Percentiles rank a stretch among this genome's conserved stretches.
Conservation (phyloP, 2,888 invertebrate species). For the Cyaniris semiargus region DNA sequence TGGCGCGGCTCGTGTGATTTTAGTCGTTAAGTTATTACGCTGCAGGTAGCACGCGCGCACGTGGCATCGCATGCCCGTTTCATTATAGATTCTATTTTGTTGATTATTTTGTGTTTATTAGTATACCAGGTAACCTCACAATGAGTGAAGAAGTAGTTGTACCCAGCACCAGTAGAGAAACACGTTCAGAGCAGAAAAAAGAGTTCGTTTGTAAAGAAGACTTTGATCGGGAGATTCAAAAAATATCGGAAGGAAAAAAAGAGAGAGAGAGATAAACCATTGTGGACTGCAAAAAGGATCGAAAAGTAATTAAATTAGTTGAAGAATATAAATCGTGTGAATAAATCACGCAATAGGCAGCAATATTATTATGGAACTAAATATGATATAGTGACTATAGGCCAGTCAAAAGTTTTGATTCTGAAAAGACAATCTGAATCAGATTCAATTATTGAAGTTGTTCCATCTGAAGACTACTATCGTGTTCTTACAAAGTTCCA, state of each 20-base stretch:
- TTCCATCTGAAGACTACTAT: too few species aligned
- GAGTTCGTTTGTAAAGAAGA: conserved; percentile 1
- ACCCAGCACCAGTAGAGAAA: not conserved
- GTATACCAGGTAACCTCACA: not conserved
- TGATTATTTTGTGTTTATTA: too few species aligned
- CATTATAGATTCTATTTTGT: not conserved
- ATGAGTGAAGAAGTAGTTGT: not conserved
- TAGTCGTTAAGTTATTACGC: not conserved
- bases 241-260: not conserved
- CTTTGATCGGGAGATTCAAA: not conserved
- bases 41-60: not conserved
- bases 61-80: not conserved
- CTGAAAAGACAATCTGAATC: too few species aligned
- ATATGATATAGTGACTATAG: conserved; percentile 13
- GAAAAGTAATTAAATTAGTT: not conserved
- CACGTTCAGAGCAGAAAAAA: not conserved
- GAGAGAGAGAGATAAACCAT: not conserved
- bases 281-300: not conserved
- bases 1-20: not conserved
- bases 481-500: not conserved
- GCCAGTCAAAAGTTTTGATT: not conserved
- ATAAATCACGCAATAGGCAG: not conserved
- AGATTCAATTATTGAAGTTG: too few species aligned
- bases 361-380: conserved; percentile 18
- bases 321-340: conserved; percentile 9